A percentile compares a stretch with the other conserved stretches of the same genome.
These are phyloP conservation scores for Drosophila histrio DNA, from an alignment of 2,888 invertebrate genomes.

Conservation along the genomic window DNA sequence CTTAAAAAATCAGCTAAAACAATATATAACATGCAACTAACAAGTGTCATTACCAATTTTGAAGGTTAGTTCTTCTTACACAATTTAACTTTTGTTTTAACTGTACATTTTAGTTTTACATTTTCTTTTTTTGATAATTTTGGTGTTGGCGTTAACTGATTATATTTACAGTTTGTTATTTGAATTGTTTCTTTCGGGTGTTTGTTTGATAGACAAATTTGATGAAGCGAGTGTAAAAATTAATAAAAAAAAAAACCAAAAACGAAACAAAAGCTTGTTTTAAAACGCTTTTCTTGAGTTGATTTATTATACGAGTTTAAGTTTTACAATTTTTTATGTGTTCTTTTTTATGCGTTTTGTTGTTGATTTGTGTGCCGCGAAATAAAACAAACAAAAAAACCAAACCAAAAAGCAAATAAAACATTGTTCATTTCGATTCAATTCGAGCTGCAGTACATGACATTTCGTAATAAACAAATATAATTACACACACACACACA, in stretches of 20 bases:
- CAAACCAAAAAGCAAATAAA: conserved; percentile 20
- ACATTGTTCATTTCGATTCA: conserved; percentile 37
- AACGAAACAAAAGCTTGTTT: conserved; percentile 23
- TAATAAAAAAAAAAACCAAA: neutral
- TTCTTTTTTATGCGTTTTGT: conserved; percentile 30
- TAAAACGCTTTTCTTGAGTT: conserved; percentile 40
- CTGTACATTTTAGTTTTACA: conserved; percentile 30
- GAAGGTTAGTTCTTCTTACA: conserved; percentile 20
- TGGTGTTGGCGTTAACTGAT: conserved; percentile 45
- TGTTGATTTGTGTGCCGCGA: conserved; percentile 39
- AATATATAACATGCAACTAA: neutral
- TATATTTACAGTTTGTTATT: conserved; percentile 30
- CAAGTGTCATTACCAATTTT: neutral
- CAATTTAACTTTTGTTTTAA: conserved; percentile 28
- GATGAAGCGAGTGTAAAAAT: neutral
- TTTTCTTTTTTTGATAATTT: conserved; percentile 9
- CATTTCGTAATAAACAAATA: conserved; percentile 60
- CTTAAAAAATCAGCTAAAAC: neutral
- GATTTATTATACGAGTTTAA: conserved; percentile 25
- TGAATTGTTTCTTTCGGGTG: conserved; percentile 34
- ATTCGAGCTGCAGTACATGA: conserved; percentile 60
- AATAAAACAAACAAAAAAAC: conserved; percentile 25
- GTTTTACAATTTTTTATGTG: conserved; percentile 28
- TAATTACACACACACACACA: conserved; percentile 22
- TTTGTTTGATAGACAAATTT: conserved; percentile 12